Evolutionary conservation across 2,888 invertebrate species (phyloP), one percentile per base, ranked within the genome.

Genomic region (Iphiclides podalirius): DNA sequence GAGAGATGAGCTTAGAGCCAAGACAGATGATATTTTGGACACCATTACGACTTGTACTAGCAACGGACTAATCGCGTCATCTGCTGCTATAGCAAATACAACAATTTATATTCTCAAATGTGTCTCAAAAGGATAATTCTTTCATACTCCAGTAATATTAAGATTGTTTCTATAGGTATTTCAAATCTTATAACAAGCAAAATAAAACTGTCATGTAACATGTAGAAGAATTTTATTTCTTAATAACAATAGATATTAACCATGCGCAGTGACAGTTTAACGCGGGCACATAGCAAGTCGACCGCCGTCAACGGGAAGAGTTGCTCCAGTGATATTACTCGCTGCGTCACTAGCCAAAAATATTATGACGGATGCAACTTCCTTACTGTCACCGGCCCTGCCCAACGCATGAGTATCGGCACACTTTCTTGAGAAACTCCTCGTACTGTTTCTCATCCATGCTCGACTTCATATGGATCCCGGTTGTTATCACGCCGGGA

Each of bases 401-500:
- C 97, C 95, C 47, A 99, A 76, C 0, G 98, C 96, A 83, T 99
- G 98, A 0, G 97, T 98, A 26, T 90, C 90, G 64, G 94, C 94
- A 44, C 93, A 92, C 55, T 93, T 93, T 66, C 96, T 95, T 54
- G 98, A 83, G 75, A 98, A 98, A n/a, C 70, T 90, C 90, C 31
- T 90, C 89, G 77, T 98, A 96, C 33, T 93, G 91, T 54, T 94
- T 92, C 23, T 94, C 93, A 61, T 90, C 91, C 93, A 98, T 93
- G 41, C 96, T 95, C 9, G 94, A 94, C 53, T 81, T 91, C 76
- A 92, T 94, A 61, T 98, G 98, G 36, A 98, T 74, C 61, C 96
- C 94, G 0, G 98, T 98, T 1, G 93, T 76, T n/a, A 95, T 94
- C 0, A 98, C 98, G 11, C 98, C 98, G 31, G 98, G 98, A 79